These are phyloP conservation scores for Drosophila vallismaia DNA, from an alignment of 2,888 invertebrate genomes.

Conservation along the genomic window DNA sequence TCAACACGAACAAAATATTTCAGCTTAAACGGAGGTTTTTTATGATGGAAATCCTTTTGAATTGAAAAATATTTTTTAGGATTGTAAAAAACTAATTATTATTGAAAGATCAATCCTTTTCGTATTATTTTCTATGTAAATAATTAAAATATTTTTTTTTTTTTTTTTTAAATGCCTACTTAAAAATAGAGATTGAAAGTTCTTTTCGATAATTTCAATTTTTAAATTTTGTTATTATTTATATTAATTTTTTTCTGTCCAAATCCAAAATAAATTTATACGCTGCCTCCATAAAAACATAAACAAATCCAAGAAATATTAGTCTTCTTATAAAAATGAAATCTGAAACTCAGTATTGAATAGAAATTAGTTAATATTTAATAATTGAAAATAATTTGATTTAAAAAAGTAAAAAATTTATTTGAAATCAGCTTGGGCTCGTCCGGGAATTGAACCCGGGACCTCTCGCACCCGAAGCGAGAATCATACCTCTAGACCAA, in stretches of 20 bases:
- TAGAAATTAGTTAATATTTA: neutral
- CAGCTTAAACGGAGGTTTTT: neutral
- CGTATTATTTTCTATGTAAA: neutral
- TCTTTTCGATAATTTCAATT: no score
- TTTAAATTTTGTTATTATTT: neutral
- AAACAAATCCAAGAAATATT: neutral
- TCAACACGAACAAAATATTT: constrained; percentile 1
- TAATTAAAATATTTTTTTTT: neutral
- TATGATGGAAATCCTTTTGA: neutral
- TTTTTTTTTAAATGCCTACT: neutral
- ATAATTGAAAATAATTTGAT: neutral
- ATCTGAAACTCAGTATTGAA: neutral
- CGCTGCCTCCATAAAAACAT: neutral
- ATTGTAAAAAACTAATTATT: neutral
- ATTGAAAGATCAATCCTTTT: neutral
- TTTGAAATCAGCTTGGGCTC: constrained; percentile 70
- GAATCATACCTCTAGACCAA: constrained; percentile 83
- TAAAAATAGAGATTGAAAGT: neutral
- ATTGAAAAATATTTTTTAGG: neutral
- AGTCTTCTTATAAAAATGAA: neutral
- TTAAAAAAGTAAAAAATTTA: constrained; percentile 38
- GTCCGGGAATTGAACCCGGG: constrained; percentile 83
- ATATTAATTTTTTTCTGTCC: neutral
- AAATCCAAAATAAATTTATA: neutral
- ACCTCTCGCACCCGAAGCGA: constrained; percentile 83